Conservation (phyloP, 2,113 vertebrate species). For the Chloropsis hardwickii region DNA sequence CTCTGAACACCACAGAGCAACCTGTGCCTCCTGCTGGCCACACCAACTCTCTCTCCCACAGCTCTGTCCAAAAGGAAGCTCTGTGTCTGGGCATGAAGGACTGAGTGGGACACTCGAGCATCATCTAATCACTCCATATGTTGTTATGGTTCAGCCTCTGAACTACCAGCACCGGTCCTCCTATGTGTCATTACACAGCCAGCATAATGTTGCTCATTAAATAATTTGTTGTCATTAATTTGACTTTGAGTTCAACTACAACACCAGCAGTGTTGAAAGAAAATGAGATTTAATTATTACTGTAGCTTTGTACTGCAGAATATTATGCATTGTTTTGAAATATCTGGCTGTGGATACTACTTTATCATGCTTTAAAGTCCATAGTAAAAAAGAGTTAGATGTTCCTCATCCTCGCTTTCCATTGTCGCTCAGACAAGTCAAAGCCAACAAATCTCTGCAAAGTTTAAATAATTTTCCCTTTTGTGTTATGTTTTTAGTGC, state of each 20-base stretch:
- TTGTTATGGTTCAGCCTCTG: background rate
- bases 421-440: background rate
- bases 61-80: background rate
- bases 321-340: background rate
- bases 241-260: background rate
- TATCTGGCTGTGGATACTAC: background rate
- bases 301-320: background rate
- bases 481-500: background rate
- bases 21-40: background rate
- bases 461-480: background rate
- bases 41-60: background rate
- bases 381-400: background rate
- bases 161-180: background rate
- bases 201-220: background rate
- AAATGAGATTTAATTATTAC: background rate
- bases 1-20: background rate
- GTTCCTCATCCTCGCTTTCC: background rate
- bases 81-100: accelerated
- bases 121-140: background rate
- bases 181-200: background rate
- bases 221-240: background rate
- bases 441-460: background rate
- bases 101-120: accelerated
- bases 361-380: background rate
- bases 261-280: background rate